phyloP scores from a whole-genome alignment of 2,888 invertebrate genomes.

The Clostera curtula region DNA sequence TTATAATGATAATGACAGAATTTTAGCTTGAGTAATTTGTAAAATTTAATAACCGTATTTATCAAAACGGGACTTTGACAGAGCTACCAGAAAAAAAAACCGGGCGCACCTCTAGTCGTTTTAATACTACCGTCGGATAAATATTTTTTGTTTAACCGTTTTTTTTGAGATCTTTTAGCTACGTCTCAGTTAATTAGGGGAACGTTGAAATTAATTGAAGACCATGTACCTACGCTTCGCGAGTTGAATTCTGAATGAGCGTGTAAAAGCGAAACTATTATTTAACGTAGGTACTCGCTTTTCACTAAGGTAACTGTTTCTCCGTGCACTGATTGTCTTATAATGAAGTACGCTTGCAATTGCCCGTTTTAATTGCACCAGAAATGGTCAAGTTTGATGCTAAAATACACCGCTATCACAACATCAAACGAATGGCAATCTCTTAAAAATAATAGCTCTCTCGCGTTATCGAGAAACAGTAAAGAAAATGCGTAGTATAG shows the following conservation, averaged over 20 bases:
- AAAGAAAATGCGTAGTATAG: slow-evolving; percentile 49
- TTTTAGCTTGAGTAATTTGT: too few species aligned
- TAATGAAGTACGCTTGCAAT: slow-evolving; percentile 55
- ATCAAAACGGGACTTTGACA: too few species aligned
- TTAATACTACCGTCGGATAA: too few species aligned
- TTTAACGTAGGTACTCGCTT: slow-evolving; percentile 37
- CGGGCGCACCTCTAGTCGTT: too few species aligned
- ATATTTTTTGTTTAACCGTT: slow-evolving; percentile 3
- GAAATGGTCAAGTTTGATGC: slow-evolving; percentile 20
- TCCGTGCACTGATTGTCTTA: slow-evolving; percentile 59
- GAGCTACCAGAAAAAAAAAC: too few species aligned
- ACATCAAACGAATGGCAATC: slow-evolving; percentile 24
- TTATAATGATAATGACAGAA: too few species aligned
- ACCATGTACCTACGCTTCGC: slow-evolving; percentile 7
- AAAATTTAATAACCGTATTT: too few species aligned
- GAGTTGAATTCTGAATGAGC: slow-evolving; percentile 19
- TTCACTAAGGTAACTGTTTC: slow-evolving; percentile 52
- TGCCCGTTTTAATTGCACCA: slow-evolving; percentile 58
- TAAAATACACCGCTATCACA: slow-evolving; percentile 21
- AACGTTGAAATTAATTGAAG: slow-evolving; percentile 14
- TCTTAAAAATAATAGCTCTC: slow-evolving; percentile 29
- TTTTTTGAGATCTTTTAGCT: slow-evolving; percentile 5
- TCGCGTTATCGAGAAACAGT: slow-evolving; percentile 38
- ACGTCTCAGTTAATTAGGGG: slow-evolving; percentile 10
- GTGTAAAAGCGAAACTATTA: slow-evolving; percentile 43